phyloP scores from a whole-genome alignment of 2,113 vertebrate genomes.

The Collichthys lucidus region DNA sequence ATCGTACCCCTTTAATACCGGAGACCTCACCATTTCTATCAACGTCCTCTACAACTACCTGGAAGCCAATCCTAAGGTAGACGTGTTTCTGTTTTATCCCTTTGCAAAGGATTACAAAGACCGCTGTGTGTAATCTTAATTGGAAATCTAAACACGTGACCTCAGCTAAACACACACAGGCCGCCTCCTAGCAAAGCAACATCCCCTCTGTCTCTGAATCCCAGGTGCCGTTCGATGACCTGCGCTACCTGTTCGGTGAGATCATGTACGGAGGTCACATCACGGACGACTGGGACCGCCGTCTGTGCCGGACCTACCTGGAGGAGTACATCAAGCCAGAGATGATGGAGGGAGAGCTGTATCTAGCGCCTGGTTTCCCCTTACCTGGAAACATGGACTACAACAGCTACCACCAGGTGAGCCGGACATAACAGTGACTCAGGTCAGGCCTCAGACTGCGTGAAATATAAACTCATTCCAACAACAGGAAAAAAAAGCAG shows the following conservation, averaged over 20 bases:
- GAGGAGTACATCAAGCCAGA: conserved; percentile 94
- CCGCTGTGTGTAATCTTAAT: conserved; percentile 51
- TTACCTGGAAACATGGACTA: conserved; percentile 93
- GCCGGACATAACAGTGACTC: neutral
- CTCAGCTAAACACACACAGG: conserved; percentile 28
- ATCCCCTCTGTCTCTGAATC: conserved; percentile 10
- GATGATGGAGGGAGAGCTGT: conserved; percentile 92
- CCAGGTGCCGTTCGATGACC: conserved; percentile 94
- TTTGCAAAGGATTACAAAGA: conserved; percentile 1
- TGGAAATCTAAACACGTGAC: conserved; percentile 54
- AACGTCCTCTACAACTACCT: conserved; percentile 94
- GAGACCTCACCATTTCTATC: conserved; percentile 95
- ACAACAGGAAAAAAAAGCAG: neutral
- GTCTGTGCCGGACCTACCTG: conserved; percentile 92
- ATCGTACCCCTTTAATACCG: conserved; percentile 92
- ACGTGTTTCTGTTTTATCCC: neutral
- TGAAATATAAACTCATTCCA: neutral
- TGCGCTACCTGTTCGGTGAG: conserved; percentile 96
- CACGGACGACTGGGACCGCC: conserved; percentile 96
- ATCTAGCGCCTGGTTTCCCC: conserved; percentile 90
- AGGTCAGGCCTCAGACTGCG: neutral
- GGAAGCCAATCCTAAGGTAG: conserved; percentile 92
- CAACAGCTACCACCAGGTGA: conserved; percentile 91
- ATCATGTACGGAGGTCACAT: conserved; percentile 99
- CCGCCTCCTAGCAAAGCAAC: conserved; percentile 5